These are phyloP conservation scores for Chaetops frenatus DNA, from an alignment of 2,113 vertebrate species.

Conservation along the genomic window DNA sequence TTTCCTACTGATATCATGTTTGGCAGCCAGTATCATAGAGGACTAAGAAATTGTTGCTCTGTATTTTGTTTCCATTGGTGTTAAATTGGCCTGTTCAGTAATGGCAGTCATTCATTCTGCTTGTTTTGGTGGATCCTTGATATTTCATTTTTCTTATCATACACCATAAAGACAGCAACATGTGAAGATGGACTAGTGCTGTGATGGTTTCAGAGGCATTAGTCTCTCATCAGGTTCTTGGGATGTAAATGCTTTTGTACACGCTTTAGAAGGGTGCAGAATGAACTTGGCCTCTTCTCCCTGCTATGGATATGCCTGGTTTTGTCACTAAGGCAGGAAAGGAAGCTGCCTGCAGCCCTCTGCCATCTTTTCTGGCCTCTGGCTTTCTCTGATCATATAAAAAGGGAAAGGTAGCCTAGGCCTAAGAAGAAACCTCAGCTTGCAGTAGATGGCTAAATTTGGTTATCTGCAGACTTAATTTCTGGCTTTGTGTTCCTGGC, in stretches of 20 bases:
- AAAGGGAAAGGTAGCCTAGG: not conserved
- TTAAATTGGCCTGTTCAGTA: constrained; percentile 14
- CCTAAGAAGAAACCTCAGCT: not conserved
- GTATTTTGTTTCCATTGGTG: constrained; percentile 13
- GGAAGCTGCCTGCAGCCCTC: not conserved
- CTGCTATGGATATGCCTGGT: not conserved
- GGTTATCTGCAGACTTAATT: not conserved
- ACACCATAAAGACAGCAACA: not conserved
- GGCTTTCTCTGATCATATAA: not conserved
- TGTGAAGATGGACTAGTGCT: not conserved
- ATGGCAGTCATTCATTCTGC: not conserved
- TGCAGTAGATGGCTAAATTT: not conserved
- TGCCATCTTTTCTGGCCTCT: not conserved
- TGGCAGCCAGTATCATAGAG: constrained; percentile 1
- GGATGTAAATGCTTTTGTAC: not conserved
- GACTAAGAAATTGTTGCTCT: constrained; percentile 6
- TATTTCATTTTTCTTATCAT: not conserved
- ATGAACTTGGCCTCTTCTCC: not conserved
- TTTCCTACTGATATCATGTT: constrained; percentile 7
- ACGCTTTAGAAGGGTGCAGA: not conserved
- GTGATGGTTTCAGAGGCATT: not conserved
- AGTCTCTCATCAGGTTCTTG: not conserved
- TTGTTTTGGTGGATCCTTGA: not conserved
- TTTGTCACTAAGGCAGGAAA: not conserved
- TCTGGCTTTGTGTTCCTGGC: not conserved